These are phyloP conservation scores for Gastrophryne carolinensis DNA, from an alignment of 2,797 vertebrate species.

Conservation along the genomic window DNA sequence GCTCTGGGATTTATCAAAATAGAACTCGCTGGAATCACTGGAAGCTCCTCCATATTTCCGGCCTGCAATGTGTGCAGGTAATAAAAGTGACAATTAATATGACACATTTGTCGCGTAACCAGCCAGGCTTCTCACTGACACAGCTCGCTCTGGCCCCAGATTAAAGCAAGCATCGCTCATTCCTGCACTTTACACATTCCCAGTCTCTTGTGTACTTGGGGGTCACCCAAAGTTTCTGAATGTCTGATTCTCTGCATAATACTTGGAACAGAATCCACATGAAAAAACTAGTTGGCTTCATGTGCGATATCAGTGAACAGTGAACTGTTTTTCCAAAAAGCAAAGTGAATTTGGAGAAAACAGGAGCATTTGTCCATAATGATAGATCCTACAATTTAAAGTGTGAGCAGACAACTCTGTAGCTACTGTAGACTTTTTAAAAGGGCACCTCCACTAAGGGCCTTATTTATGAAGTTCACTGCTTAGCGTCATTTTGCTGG, in stretches of 20 bases:
- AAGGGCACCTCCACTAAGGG: too few species aligned
- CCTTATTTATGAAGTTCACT: too few species aligned
- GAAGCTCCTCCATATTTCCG: background rate
- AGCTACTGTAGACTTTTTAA: too few species aligned
- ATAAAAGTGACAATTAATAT: conserved; percentile 7
- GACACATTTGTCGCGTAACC: background rate
- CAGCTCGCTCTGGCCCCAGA: background rate
- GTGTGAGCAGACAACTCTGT: too few species aligned
- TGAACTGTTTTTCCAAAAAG: too few species aligned
- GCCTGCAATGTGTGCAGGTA: background rate
- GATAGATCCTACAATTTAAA: too few species aligned
- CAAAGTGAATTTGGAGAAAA: too few species aligned
- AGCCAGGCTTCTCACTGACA: background rate
- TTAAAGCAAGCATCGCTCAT: background rate
- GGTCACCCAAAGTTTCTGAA: conserved; percentile 35
- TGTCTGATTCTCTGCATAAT: conserved; percentile 3
- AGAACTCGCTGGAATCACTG: background rate
- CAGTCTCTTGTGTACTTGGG: background rate
- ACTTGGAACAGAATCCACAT: conserved; percentile 3
- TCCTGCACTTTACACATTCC: background rate
- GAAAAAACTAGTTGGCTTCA: background rate
- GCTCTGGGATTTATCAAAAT: background rate
- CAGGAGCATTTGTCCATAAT: too few species aligned
- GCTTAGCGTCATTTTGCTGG: too few species aligned
- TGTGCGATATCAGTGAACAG: too few species aligned